Conservation (phyloP, 2,113 vertebrate genomes). For the Girardinichthys multiradiatus region DNA sequence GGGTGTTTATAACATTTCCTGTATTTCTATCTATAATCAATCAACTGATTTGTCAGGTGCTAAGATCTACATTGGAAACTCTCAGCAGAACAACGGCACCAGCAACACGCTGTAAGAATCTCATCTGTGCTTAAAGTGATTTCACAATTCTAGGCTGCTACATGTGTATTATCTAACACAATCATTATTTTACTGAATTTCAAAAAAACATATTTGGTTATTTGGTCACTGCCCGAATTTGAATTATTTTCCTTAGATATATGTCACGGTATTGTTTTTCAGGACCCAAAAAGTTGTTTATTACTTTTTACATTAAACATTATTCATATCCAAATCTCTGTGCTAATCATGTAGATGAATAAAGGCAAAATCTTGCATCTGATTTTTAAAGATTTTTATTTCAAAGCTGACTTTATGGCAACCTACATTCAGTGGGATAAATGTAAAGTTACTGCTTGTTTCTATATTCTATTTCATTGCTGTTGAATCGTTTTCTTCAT, state of each 20-base stretch:
- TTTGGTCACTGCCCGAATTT: no score
- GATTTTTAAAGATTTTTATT: background rate
- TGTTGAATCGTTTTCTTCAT: background rate
- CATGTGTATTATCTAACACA: no score
- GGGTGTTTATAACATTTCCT: constrained; percentile 9
- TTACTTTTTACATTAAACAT: no score
- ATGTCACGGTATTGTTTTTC: no score
- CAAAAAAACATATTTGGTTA: no score
- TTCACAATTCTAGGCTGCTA: no score
- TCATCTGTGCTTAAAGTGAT: background rate
- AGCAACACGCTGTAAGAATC: background rate
- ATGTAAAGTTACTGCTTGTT: background rate
- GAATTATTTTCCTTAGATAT: no score
- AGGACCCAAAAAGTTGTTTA: no score
- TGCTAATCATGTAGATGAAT: no score
- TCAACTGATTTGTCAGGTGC: rapidly evolving
- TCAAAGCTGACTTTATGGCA: background rate
- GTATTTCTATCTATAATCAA: background rate
- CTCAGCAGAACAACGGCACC: background rate
- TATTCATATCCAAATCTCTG: no score
- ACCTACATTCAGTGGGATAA: background rate
- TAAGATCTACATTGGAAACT: constrained; percentile 1
- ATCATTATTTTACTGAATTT: no score
- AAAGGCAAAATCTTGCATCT: no score
- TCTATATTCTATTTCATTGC: background rate